These are phyloP conservation scores for Zingel zingel DNA, from an alignment of 2,113 vertebrate species.

Conservation along the genomic window DNA sequence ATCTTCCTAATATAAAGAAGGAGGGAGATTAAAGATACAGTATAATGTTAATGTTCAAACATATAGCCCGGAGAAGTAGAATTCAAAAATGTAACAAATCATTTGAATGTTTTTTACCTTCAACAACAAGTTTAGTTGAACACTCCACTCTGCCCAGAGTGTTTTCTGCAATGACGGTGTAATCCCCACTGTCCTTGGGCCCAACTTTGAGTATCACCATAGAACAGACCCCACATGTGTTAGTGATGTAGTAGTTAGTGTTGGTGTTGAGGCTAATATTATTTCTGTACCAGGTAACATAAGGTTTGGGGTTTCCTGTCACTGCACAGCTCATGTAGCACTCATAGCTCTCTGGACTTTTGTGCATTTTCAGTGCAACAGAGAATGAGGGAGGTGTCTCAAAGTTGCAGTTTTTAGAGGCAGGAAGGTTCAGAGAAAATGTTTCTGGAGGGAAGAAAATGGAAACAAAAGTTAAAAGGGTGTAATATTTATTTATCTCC, in stretches of 20 bases:
- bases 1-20: slow-evolving; percentile 60
- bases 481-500: neutral
- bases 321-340: slow-evolving; percentile 92
- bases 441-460: slow-evolving; percentile 74
- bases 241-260: slow-evolving; percentile 82
- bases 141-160: slow-evolving; percentile 82
- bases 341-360: slow-evolving; percentile 85
- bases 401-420: slow-evolving; percentile 77
- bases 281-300: slow-evolving; percentile 89
- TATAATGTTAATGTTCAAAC: neutral
- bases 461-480: neutral
- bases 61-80: neutral
- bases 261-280: slow-evolving; percentile 84
- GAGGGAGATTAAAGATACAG: neutral
- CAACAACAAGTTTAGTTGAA: slow-evolving; percentile 85
- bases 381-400: slow-evolving; percentile 84
- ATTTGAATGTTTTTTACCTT: slow-evolving; percentile 76
- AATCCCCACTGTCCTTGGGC: slow-evolving; percentile 85
- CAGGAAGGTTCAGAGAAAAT: slow-evolving; percentile 68
- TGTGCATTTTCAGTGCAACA: slow-evolving; percentile 84
- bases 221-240: slow-evolving; percentile 90
- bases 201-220: slow-evolving; percentile 85
- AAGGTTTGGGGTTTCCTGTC: slow-evolving; percentile 84
- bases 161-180: slow-evolving; percentile 87
- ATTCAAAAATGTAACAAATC: neutral